phyloP scores from a whole-genome alignment of 2,797 vertebrate genomes.

The Paedocypris micromegethes region DNA sequence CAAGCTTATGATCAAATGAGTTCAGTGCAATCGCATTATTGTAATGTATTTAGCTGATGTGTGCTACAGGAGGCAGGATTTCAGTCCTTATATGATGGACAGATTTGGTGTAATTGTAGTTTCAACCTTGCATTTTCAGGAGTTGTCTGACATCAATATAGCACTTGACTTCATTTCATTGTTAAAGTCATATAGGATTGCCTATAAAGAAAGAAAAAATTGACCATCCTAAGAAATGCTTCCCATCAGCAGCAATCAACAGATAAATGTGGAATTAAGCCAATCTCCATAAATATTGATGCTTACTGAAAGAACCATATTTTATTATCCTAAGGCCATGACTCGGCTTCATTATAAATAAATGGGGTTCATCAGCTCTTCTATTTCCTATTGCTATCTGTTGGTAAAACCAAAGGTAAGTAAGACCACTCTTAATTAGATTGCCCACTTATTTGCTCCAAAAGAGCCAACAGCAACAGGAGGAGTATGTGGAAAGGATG shows the following conservation, averaged over 20 bases:
- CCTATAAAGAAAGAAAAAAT: slow-evolving; percentile 62
- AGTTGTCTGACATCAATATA: no score
- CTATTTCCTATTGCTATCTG: slow-evolving; percentile 42
- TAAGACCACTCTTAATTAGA: slow-evolving; percentile 60
- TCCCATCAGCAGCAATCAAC: slow-evolving; percentile 58
- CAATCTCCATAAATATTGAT: slow-evolving; percentile 43
- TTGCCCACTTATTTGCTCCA: slow-evolving; percentile 68
- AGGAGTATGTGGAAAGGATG: slow-evolving; percentile 60
- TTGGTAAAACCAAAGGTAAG: slow-evolving; percentile 61
- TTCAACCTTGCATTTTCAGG: no score
- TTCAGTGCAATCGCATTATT: slow-evolving; percentile 63
- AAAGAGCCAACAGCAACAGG: slow-evolving; percentile 68
- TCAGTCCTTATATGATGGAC: slow-evolving; percentile 51
- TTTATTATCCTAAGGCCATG: slow-evolving; percentile 50
- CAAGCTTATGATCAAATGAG: slow-evolving; percentile 72
- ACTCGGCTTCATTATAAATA: slow-evolving; percentile 54
- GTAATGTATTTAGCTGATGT: slow-evolving; percentile 72
- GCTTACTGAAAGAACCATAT: slow-evolving; percentile 40
- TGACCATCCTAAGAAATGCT: slow-evolving; percentile 69
- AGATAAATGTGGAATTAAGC: slow-evolving; percentile 41
- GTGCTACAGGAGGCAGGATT: slow-evolving; percentile 63
- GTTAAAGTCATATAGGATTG: slow-evolving; percentile 2
- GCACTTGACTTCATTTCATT: background rate
- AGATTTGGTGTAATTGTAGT: slow-evolving; percentile 1
- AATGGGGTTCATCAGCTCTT: slow-evolving; percentile 52